Percentiles rank a stretch among this genome's conserved stretches.
phyloP scores from a whole-genome alignment of 2,797 vertebrate species.

The Mormyrus proboscirostris region DNA sequence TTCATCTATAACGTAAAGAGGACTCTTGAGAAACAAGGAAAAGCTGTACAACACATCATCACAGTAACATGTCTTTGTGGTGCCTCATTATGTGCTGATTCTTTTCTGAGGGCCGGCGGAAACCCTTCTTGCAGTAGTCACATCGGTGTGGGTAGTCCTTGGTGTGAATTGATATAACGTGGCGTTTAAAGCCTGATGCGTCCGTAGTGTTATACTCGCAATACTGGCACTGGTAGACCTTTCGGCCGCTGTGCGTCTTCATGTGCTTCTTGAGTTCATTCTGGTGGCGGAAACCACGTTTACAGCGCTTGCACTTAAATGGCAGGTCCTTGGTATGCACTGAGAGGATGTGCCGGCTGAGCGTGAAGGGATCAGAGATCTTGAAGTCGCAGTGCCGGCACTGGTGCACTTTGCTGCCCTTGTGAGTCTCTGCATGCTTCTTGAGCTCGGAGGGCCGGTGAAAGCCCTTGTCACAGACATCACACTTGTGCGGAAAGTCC shows the following conservation, averaged over 20 bases:
- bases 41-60: slow-evolving; percentile 28
- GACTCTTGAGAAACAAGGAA: background rate
- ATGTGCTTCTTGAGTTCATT: slow-evolving; percentile 79
- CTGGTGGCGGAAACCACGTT: slow-evolving; percentile 73
- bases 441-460: slow-evolving; percentile 82
- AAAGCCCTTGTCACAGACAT: slow-evolving; percentile 80
- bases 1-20: background rate
- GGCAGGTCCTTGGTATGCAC: slow-evolving; percentile 82
- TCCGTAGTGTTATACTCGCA: slow-evolving; percentile 83
- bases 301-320: slow-evolving; percentile 75
- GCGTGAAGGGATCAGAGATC: slow-evolving; percentile 77
- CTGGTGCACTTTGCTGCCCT: slow-evolving; percentile 79
- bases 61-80: slow-evolving; percentile 74
- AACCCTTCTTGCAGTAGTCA: slow-evolving; percentile 83
- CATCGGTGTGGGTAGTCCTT: slow-evolving; percentile 85
- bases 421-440: slow-evolving; percentile 78
- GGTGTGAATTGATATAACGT: slow-evolving; percentile 84
- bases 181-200: slow-evolving; percentile 80
- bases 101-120: slow-evolving; percentile 77
- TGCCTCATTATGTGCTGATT: slow-evolving; percentile 83
- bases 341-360: slow-evolving; percentile 81
- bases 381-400: slow-evolving; percentile 84
- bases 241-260: slow-evolving; percentile 77
- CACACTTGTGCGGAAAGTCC: slow-evolving; percentile 83
- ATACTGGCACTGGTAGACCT: slow-evolving; percentile 83